phyloP scores from a whole-genome alignment of 2,888 invertebrate species.

The Augiades crinisus region DNA sequence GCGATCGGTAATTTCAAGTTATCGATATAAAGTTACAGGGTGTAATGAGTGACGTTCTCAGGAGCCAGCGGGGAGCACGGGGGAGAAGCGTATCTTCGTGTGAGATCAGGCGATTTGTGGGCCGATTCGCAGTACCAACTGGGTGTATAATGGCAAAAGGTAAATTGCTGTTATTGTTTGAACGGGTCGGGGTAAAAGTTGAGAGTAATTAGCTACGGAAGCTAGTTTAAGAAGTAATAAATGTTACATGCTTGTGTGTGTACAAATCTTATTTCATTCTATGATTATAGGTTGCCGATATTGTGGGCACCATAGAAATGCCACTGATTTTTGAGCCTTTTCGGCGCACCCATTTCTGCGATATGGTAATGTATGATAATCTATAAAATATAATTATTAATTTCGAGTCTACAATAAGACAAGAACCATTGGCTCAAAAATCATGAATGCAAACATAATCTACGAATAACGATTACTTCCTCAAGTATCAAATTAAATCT shows the following conservation, averaged over 20 bases:
- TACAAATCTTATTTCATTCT: no score
- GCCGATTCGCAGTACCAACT: constrained; percentile 40
- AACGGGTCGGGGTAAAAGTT: not conserved
- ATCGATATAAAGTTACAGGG: constrained; percentile 47
- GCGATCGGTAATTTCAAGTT: constrained; percentile 49
- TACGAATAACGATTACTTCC: no score
- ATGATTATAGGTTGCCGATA: no score
- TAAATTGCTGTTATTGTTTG: constrained; percentile 19
- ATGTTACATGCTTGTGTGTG: no score
- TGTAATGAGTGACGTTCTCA: constrained; percentile 72
- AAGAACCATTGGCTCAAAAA: no score
- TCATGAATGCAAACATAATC: no score
- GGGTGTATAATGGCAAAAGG: constrained; percentile 9
- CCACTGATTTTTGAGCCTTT: no score
- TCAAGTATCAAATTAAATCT: no score
- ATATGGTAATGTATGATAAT: no score
- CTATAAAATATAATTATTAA: no score
- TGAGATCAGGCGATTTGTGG: constrained; percentile 66
- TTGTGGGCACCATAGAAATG: no score
- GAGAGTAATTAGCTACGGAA: not conserved
- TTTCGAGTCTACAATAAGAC: not conserved
- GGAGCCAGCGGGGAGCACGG: constrained; percentile 60
- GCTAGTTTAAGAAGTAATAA: not conserved
- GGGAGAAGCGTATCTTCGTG: constrained; percentile 68
- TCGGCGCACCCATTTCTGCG: no score